A percentile compares a stretch with the other conserved stretches of the same genome.
Evolutionary conservation across 2,113 vertebrate genomes (phyloP).

Genomic region (Struthidea cinerea): DNA sequence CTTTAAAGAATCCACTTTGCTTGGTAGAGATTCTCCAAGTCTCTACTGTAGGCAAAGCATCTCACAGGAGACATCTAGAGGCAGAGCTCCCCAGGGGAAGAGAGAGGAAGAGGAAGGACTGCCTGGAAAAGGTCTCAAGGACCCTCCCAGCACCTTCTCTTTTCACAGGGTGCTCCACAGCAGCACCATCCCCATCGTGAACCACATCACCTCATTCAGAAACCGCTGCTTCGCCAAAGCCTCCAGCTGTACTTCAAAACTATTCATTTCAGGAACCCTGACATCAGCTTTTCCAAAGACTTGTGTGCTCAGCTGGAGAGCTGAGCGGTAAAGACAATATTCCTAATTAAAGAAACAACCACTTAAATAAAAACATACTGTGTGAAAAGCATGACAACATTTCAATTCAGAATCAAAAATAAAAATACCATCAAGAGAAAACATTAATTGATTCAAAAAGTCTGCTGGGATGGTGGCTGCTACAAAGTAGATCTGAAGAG

Average conservation of each 20-base stretch:
- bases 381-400: not conserved
- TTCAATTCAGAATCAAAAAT: not conserved
- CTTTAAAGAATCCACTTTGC: not conserved
- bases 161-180: not conserved
- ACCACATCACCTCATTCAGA: not conserved
- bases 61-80: not conserved
- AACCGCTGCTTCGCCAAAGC: not conserved
- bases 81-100: not conserved
- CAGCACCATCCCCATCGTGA: not conserved
- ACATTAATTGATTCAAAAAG: not conserved
- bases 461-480: not conserved
- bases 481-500: not conserved
- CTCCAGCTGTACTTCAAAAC: not conserved
- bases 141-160: not conserved
- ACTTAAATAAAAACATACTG: not conserved
- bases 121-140: not conserved
- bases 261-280: conserved; percentile 1
- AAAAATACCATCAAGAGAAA: not conserved
- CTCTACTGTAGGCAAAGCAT: not conserved
- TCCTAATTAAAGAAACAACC: not conserved
- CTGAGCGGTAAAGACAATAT: not conserved
- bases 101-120: not conserved
- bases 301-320: not conserved
- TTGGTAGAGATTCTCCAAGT: not conserved
- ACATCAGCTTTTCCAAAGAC: conserved; percentile 14